Evolutionary conservation across 1,140 invertebrate species (phyloP).

Genomic region (Cherax quadricarinatus): DNA sequence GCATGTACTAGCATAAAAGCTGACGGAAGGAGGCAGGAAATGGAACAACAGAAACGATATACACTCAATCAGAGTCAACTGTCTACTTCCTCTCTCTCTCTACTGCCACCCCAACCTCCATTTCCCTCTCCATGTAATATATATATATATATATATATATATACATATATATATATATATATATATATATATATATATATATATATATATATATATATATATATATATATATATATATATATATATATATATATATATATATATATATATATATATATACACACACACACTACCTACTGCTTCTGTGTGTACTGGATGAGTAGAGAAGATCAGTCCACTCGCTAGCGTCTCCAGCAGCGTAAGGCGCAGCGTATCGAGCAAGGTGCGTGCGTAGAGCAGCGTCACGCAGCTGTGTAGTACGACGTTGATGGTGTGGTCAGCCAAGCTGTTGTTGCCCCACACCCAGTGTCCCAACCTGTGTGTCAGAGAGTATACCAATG

Average conservation of each 20-base stretch:
- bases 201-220: slow-evolving; percentile 6
- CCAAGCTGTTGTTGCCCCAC: slow-evolving; percentile 28
- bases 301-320: slow-evolving; percentile 66
- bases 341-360: not conserved
- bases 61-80: too few species aligned
- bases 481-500: not conserved
- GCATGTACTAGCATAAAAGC: too few species aligned
- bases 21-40: too few species aligned
- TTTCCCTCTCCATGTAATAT: not conserved
- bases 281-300: slow-evolving; percentile 44
- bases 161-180: slow-evolving; percentile 3
- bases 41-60: too few species aligned
- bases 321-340: slow-evolving; percentile 53
- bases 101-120: too few species aligned
- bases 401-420: slow-evolving; percentile 54
- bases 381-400: slow-evolving; percentile 40
- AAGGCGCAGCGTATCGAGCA: slow-evolving; percentile 24
- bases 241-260: too few species aligned
- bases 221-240: slow-evolving; percentile 1
- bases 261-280: too few species aligned
- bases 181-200: not conserved
- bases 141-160: not conserved
- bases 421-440: slow-evolving; percentile 61
- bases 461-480: slow-evolving; percentile 39
- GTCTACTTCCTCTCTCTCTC: too few species aligned